phyloP scores from a whole-genome alignment of 2,888 invertebrate species.

The Tholera decimalis region DNA sequence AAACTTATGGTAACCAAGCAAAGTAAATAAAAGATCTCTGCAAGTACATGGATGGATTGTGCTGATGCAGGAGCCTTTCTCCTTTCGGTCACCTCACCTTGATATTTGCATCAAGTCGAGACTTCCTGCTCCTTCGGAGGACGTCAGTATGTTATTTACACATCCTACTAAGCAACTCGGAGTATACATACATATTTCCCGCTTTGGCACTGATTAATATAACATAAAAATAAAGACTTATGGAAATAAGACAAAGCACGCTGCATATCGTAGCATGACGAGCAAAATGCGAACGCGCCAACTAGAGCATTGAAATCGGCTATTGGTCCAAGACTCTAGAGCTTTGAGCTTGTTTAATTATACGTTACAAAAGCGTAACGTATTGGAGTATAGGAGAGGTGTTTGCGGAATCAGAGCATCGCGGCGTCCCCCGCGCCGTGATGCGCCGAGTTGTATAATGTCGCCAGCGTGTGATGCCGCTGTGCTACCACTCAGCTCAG shows the following conservation, averaged over 20 bases:
- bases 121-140: slow-evolving; percentile 86
- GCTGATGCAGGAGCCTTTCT: slow-evolving; percentile 74
- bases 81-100: slow-evolving; percentile 81
- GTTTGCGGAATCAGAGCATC: slow-evolving; percentile 85
- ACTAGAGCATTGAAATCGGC: slow-evolving; percentile 82
- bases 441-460: slow-evolving; percentile 80
- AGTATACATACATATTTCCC: slow-evolving; percentile 14
- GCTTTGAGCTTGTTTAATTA: slow-evolving; percentile 70
- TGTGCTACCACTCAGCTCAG: slow-evolving; percentile 60
- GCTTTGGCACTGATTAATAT: slow-evolving; percentile 15
- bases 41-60: slow-evolving; percentile 52
- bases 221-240: slow-evolving; percentile 23
- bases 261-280: slow-evolving; percentile 48
- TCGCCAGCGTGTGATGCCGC: too few relatives aligned
- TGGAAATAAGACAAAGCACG: slow-evolving; percentile 57
- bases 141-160: slow-evolving; percentile 71
- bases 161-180: slow-evolving; percentile 50
- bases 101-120: slow-evolving; percentile 83
- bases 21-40: slow-evolving; percentile 36
- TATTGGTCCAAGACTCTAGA: slow-evolving; percentile 71
- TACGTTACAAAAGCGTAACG: slow-evolving; percentile 66
- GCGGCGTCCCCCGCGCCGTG: slow-evolving; percentile 71
- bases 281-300: slow-evolving; percentile 75
- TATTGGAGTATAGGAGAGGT: slow-evolving; percentile 64
- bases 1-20: slow-evolving; percentile 21